phyloP scores from a whole-genome alignment of 2,113 vertebrate species.

The Sprattus sprattus region DNA sequence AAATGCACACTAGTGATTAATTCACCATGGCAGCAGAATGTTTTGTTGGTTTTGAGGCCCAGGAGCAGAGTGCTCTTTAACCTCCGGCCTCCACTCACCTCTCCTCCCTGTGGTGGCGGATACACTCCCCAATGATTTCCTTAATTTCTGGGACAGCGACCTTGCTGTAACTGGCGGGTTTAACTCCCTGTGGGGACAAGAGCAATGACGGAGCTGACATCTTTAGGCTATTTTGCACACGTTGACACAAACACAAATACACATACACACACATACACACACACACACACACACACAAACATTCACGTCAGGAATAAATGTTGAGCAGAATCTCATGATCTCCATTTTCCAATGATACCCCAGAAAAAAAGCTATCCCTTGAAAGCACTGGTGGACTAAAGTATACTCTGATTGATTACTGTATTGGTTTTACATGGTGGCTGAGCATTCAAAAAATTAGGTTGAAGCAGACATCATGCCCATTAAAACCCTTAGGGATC shows the following conservation, averaged over 20 bases:
- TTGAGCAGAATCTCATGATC: not conserved
- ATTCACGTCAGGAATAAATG: not conserved
- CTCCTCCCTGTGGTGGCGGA: constrained; percentile 94
- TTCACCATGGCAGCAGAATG: not conserved
- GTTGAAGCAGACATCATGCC: not conserved
- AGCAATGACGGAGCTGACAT: constrained; percentile 20
- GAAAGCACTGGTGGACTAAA: not conserved
- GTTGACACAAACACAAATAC: constrained; percentile 3
- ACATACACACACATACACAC: not conserved
- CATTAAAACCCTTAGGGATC: not conserved
- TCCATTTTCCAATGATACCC: not conserved
- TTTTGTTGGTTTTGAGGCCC: not conserved
- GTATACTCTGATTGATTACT: constrained; percentile 1
- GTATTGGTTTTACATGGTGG: constrained; percentile 1
- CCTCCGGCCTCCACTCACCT: constrained; percentile 75
- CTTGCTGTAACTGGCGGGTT: constrained; percentile 94
- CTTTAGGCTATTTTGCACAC: not conserved
- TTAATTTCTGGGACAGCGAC: constrained; percentile 95
- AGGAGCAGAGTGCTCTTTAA: not conserved
- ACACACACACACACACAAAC: not conserved
- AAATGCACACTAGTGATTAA: not conserved
- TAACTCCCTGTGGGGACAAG: constrained; percentile 81
- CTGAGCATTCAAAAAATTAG: not conserved
- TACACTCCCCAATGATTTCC: constrained; percentile 97
- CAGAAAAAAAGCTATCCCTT: not conserved